Base-by-base conservation (phyloP, 2,888 invertebrate genomes). In the Eulithis prunata region DNA sequence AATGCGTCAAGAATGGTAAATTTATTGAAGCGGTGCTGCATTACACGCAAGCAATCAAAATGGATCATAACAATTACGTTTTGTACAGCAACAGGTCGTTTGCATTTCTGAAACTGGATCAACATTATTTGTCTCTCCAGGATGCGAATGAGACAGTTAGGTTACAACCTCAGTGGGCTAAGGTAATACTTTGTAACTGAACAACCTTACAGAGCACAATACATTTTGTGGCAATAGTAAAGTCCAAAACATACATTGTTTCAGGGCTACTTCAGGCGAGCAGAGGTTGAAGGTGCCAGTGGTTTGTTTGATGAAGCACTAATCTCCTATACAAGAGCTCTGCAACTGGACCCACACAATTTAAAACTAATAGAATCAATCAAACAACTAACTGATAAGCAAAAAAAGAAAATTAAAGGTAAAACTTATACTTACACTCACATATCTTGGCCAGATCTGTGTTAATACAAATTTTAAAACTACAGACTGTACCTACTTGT, bases 41-140 rank as follows among this genome's bases (percentile, higher is more conserved):
- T 86, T 97, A 97, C 81, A 96, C 96, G 0, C 95, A 96, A 76
- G 97, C 96, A 2, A 95, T 97, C 73, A 96, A 96, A 87, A 81
- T 95, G 75, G 96, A 96, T 73, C 95, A 95, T 8, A 94, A 93
- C 69, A 96, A 96, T 88, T 95, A 94, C 79, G 93, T 95, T 13
- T 84, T 97, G 54, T 96, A 95, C 86, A 97, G 97, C 80, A 97
- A 97, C 85, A 94, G 97, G 79, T 97, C 97, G 5, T 94, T 95
- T 79, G 96, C 96, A 11, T 97, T 97, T 86, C 88, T 97, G 45
- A 96, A 96, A 86, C 88, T 96, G 73, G 95, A 96, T 76, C 96
- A 96, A 82, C 96, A 95, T 86, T 96, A 95, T 85, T 94, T 95
- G 73, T 96, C 97, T 0, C 88, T 96, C 75, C 95, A 96, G 83